Percentiles rank a stretch among this genome's conserved stretches.
Evolutionary conservation across 2,888 invertebrate genomes (phyloP).

Genomic region (Germaria angustata): DNA sequence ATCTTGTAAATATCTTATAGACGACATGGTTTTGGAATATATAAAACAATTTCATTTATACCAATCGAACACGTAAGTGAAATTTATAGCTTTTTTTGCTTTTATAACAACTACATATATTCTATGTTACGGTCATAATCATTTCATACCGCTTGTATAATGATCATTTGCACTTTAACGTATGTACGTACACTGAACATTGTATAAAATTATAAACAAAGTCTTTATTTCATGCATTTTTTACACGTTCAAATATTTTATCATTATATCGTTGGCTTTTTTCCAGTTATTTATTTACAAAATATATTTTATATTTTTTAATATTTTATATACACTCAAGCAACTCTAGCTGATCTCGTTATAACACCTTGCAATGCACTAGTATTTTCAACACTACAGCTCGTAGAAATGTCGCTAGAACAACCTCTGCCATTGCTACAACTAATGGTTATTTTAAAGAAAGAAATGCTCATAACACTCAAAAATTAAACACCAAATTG

Average conservation of each 20-base stretch:
- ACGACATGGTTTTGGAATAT: conserved; percentile 89
- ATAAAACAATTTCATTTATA: conserved; percentile 87
- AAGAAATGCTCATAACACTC: conserved; percentile 1
- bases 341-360: conserved; percentile 59
- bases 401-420: background rate
- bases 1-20: conserved; percentile 92
- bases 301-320: conserved; percentile 7
- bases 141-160: background rate
- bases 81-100: background rate
- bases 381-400: conserved; percentile 1
- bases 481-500: conserved; percentile 48
- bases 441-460: conserved; percentile 5
- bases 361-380: conserved; percentile 39
- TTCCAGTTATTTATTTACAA: background rate
- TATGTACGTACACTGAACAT: conserved; percentile 56
- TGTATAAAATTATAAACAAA: background rate
- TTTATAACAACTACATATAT: background rate
- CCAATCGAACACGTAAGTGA: conserved; percentile 81
- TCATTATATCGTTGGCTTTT: conserved; percentile 21
- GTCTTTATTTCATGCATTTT: too few relatives aligned
- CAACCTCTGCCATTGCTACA: background rate
- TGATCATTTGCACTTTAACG: background rate
- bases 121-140: background rate
- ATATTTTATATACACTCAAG: conserved; percentile 34
- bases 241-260: background rate